A percentile compares a stretch with the other conserved stretches of the same genome.
phyloP scores from a whole-genome alignment of 2,888 invertebrate genomes.

The Hoplodrina ambigua region DNA sequence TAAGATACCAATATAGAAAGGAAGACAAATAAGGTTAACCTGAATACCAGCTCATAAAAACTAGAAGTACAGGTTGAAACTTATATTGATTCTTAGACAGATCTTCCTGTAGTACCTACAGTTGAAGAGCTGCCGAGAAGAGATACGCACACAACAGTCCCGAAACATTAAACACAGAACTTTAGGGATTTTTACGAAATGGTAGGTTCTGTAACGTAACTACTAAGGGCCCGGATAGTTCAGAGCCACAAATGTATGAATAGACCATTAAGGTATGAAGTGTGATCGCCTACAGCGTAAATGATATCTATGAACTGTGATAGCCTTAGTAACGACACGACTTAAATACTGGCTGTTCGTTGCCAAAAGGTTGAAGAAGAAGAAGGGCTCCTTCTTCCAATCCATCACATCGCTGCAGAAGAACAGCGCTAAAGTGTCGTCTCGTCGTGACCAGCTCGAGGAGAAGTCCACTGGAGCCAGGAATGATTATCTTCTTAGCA shows the following conservation, averaged over 20 bases:
- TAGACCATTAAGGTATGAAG: too few species aligned
- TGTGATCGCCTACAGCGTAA: neutral
- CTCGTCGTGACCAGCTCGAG: constrained; percentile 97
- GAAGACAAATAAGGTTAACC: neutral
- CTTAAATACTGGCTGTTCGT: constrained; percentile 54
- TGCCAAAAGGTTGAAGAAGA: constrained; percentile 95
- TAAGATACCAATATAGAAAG: too few species aligned
- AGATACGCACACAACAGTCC: constrained; percentile 18
- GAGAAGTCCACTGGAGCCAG: constrained; percentile 98
- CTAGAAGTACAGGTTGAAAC: constrained; percentile 15
- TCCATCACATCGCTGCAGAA: constrained; percentile 98
- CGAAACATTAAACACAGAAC: constrained; percentile 26
- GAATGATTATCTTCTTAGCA: constrained; percentile 97
- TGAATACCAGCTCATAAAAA: neutral
- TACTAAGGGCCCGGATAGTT: too few species aligned
- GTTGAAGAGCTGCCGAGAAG: constrained; percentile 46
- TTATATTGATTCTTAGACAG: constrained; percentile 44
- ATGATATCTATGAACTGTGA: neutral
- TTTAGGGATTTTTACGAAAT: neutral
- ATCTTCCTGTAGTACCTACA: constrained; percentile 24
- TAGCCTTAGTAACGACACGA: neutral
- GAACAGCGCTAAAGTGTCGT: constrained; percentile 98
- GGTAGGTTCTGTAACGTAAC: too few species aligned
- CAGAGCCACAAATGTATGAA: too few species aligned
- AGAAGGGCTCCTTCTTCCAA: constrained; percentile 98